These are phyloP conservation scores for Cantharis lateralis DNA, from an alignment of 2,888 invertebrate species.

Conservation along the genomic window DNA sequence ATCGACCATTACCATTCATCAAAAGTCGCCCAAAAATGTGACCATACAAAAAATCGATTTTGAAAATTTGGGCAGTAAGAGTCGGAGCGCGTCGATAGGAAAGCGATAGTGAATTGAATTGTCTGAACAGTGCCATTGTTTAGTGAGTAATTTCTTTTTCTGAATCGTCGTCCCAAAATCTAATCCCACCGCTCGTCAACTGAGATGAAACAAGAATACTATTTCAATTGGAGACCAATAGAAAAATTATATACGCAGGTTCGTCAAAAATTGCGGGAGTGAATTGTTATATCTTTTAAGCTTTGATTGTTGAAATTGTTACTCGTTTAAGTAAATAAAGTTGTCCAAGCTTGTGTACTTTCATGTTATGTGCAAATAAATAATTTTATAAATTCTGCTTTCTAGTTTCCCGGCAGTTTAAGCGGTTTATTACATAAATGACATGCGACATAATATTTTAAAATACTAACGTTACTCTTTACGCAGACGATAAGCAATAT, in stretches of 20 bases:
- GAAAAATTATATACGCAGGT: background rate
- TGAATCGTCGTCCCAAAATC: background rate
- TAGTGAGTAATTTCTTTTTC: background rate
- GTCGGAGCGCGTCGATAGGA: background rate
- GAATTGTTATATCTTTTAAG: background rate
- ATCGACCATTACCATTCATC: slow-evolving; percentile 40
- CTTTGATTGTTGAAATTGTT: background rate
- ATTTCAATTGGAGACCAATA: background rate
- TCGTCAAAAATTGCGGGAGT: background rate
- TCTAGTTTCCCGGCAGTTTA: no score
- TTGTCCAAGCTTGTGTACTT: background rate
- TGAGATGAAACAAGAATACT: background rate
- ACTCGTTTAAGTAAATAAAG: background rate
- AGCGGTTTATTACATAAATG: no score
- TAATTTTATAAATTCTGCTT: background rate
- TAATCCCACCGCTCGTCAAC: background rate
- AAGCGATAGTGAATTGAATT: background rate
- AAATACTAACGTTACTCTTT: no score
- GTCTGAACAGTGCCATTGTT: background rate
- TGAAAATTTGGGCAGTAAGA: background rate
- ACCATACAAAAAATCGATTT: background rate
- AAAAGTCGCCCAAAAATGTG: background rate
- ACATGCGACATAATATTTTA: no score
- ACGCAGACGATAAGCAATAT: no score
- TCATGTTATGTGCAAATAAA: background rate